Conservation (phyloP, 2,888 invertebrate species). For the Dasysyrphus albostriatus region DNA sequence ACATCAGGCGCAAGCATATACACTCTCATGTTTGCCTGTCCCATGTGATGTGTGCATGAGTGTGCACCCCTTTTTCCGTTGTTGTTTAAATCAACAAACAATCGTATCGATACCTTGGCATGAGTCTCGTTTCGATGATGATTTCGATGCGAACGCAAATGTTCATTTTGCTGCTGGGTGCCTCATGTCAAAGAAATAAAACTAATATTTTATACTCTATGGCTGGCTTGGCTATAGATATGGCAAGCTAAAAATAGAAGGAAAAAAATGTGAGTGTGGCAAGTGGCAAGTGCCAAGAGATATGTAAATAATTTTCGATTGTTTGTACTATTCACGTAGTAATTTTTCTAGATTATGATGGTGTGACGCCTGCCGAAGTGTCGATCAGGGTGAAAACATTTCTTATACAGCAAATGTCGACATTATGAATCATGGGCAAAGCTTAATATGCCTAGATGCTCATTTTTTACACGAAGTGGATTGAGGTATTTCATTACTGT, state of each 20-base stretch:
- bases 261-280: constrained; percentile 40
- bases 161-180: constrained; percentile 24
- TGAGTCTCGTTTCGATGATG: constrained; percentile 22
- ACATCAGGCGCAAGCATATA: neutral
- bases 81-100: constrained; percentile 63
- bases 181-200: constrained; percentile 68
- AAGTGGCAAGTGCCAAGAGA: constrained; percentile 63
- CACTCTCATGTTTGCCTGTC: neutral
- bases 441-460: too few relatives aligned
- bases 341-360: constrained; percentile 7
- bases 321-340: constrained; percentile 43
- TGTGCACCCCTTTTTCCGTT: constrained; percentile 18
- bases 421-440: neutral
- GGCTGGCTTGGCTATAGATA: neutral
- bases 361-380: constrained; percentile 1
- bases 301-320: constrained; percentile 59
- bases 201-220: constrained; percentile 38
- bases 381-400: neutral
- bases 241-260: constrained; percentile 57
- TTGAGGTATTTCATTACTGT: too few relatives aligned
- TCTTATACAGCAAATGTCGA: neutral
- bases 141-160: neutral
- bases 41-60: neutral
- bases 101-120: constrained; percentile 64
- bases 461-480: too few relatives aligned